Evolutionary conservation across 2,797 vertebrate species (phyloP), one percentile per base, ranked within the genome.

Genomic region (Alectoris magna): DNA sequence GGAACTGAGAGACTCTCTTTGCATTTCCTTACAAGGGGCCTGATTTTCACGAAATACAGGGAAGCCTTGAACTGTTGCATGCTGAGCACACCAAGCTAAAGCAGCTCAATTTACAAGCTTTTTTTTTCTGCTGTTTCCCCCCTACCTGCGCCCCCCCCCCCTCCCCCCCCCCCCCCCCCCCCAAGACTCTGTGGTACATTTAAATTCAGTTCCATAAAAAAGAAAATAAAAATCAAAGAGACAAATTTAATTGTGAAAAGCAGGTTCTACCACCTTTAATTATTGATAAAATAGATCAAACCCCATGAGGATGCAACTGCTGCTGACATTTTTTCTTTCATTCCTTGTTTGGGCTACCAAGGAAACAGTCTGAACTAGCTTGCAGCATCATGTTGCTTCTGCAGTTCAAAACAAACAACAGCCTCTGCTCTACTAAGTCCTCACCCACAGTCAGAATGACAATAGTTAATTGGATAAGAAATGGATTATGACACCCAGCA

Each of bases 401-500:
- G 56, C 82, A 84, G 77, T 8, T 44, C 59, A 72, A 90, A 89
- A 84, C 48, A 91, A 91, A 87, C 70, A 96, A 55, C 80, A 69
- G 69, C 22, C 15, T 63, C 75, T 9, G 1, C 70, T 93, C 43
- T 48, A 67, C 59, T 55, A 68, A 91, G 59, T 87, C 75, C 75
- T 94, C 81, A 81, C 69, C 69, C 87, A 1, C 78, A 89, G 78
- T 91, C 90, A 60, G 88, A 68, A 48, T 5, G 6, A 79, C 90
- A 91, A 94, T 80, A 95, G 91, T 71, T 97, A 97, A 97, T 97
- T 96, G 96, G 95, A 97, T 97, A 97, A 97, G 91, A 96, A 90
- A 88, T 92, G 94, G 95, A 94, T 95, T 97, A 90, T 92, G 96
- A 97, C 96, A 96, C 93, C 83, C 85, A 85, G 84, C 89, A 92